Conservation (phyloP, 2,888 invertebrate genomes). For the Cheilosia scutellata region DNA sequence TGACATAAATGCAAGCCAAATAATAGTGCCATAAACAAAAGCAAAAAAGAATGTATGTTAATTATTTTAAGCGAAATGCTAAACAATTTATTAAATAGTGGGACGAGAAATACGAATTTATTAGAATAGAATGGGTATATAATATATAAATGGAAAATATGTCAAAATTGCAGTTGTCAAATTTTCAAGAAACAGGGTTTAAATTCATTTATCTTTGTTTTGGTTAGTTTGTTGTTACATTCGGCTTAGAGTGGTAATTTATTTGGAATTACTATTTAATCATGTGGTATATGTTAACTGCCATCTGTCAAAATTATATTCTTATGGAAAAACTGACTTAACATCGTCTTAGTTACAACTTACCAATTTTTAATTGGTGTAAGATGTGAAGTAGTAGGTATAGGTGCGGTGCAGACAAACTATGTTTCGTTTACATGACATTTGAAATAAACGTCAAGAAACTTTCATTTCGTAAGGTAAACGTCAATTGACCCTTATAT, state of each 20-base stretch:
- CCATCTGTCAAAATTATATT: background rate
- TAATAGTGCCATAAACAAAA: constrained; percentile 58
- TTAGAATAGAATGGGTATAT: constrained; percentile 59
- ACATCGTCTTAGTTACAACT: too few species aligned
- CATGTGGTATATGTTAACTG: background rate
- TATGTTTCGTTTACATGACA: too few species aligned
- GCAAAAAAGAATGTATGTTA: constrained; percentile 59
- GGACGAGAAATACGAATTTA: constrained; percentile 73
- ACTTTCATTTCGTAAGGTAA: too few species aligned
- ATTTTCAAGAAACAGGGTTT: constrained; percentile 3
- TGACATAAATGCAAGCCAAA: constrained; percentile 21
- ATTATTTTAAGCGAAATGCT: constrained; percentile 56
- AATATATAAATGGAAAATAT: background rate
- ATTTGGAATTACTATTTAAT: too few species aligned
- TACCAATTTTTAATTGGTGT: too few species aligned
- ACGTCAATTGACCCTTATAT: too few species aligned
- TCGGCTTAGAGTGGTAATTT: background rate
- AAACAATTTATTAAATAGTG: constrained; percentile 39
- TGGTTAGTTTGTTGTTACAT: background rate
- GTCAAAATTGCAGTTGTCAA: constrained; percentile 21
- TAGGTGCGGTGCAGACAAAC: too few species aligned
- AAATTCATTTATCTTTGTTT: background rate
- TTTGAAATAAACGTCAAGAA: too few species aligned
- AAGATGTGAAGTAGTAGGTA: too few species aligned
- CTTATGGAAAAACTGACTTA: too few species aligned